Evolutionary conservation across 1,140 invertebrate species (phyloP), one percentile per base, ranked within the genome.

Genomic region (Diprion similis): DNA sequence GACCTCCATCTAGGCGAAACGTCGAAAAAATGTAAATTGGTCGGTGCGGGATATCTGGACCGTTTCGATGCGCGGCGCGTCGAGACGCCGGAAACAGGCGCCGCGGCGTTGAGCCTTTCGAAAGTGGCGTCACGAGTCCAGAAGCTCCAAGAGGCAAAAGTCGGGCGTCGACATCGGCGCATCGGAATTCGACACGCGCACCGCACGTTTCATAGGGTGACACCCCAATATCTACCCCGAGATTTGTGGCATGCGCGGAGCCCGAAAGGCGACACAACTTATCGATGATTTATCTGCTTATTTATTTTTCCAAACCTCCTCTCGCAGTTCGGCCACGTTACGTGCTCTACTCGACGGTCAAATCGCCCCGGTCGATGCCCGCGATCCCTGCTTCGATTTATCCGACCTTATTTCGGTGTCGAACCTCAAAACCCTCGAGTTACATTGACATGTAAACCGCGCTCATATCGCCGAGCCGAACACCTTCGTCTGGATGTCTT

Each of bases 141-240:
- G 11, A 17, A 59, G n/a, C 51, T 13, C n/a, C 51, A 17, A 17
- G 51, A 13, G 9, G 11, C 51, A 17, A 17, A 17, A 13, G 51
- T 59, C 51, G 51, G 9, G 51, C 51, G 51, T 59, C 51, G n/a
- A 59, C 51, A 59, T 59, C 51, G 51, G 51, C 51, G 51, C 51
- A 59, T 59, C 51, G 51, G 51, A 59, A 59, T 59, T 59, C 51
- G 51, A 17, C 51, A 59, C 51, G 51, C 51, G 51, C 51, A 13
- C 51, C 51, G n/a, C 51, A 59, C 51, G 51, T 59, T 37, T 59
- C 51, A 59, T 13, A 59, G 51, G 51, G 51, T 59, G 51, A 59
- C 51, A 59, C 51, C 51, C 51, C 51, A 59, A 59, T 59, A 59
- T 59, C 51, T 59, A 17, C 51, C 51, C 24, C 51, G 51, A 59